Evolutionary conservation across 1,140 invertebrate genomes (phyloP).

Genomic region (Sitophilus oryzae): DNA sequence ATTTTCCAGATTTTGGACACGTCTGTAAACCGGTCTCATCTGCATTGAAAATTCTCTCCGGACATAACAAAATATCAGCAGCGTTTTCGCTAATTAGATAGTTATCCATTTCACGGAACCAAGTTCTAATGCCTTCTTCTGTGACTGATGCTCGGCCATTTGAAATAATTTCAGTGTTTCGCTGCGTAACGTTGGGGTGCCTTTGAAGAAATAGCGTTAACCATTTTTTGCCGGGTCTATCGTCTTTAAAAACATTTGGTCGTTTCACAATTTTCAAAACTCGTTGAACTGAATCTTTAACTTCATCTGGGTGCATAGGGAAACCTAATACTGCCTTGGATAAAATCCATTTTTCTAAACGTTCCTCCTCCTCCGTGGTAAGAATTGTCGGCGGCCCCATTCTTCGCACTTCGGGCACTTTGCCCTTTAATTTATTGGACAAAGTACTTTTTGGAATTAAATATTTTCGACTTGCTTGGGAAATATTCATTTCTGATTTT

Average conservation of each 20-base stretch:
- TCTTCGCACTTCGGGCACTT: conserved; percentile 12
- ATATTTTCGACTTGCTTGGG: conserved; percentile 32
- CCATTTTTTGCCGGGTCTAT: conserved; percentile 17
- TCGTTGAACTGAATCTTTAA: conserved; percentile 17
- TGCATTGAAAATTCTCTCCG: conserved; percentile 38
- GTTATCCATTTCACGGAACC: conserved; percentile 7
- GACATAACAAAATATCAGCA: conserved; percentile 9
- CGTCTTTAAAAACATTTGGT: conserved; percentile 6
- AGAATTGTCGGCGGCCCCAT: conserved; percentile 15
- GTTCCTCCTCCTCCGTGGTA: conserved; percentile 1
- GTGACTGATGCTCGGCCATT: conserved; percentile 14
- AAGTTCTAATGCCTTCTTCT: conserved; percentile 6
- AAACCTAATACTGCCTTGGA: conserved; percentile 19
- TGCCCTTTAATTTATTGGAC: conserved; percentile 15
- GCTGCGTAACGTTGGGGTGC: conserved; percentile 8
- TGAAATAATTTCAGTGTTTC: conserved; percentile 18
- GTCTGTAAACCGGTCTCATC: conserved; percentile 42
- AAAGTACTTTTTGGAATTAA: conserved; percentile 33
- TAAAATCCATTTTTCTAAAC: conserved; percentile 12
- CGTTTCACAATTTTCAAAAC: conserved; percentile 8
- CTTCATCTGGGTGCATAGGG: conserved; percentile 17
- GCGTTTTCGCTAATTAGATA: no score
- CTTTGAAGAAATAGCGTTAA: conserved; percentile 12
- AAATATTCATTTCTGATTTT: no score
- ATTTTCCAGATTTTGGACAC: conserved; percentile 31